Evolutionary conservation across 2,888 invertebrate genomes (phyloP).

Genomic region (Aproaerema taeniolella): DNA sequence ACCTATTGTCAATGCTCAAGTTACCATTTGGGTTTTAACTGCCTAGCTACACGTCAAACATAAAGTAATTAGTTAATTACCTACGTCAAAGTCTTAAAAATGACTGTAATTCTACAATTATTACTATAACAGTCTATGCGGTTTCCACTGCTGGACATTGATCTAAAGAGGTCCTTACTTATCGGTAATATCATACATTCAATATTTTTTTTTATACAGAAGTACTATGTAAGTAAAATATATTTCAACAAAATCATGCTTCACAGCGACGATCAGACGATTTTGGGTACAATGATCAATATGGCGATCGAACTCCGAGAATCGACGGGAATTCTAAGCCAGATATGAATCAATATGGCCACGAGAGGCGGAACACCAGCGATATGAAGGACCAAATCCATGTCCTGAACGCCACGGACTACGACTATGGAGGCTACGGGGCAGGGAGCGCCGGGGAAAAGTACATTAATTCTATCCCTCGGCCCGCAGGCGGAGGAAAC

Average conservation of each 20-base stretch:
- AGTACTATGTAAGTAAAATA: background rate
- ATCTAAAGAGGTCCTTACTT: too few relatives aligned
- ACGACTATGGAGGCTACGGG: constrained; percentile 36
- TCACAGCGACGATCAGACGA: constrained; percentile 18
- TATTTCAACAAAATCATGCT: too few relatives aligned
- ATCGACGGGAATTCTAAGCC: constrained; percentile 41
- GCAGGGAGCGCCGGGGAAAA: constrained; percentile 35
- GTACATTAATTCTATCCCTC: constrained; percentile 32
- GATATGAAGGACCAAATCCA: constrained; percentile 38
- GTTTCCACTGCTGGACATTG: too few relatives aligned
- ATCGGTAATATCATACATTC: too few relatives aligned
- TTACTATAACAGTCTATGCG: background rate
- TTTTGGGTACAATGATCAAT: constrained; percentile 32
- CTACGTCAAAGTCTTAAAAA: background rate
- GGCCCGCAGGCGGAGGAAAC: constrained; percentile 22
- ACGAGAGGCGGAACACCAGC: constrained; percentile 43
- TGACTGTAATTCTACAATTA: background rate
- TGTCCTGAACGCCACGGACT: constrained; percentile 45
- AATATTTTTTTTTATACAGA: too few relatives aligned
- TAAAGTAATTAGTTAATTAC: background rate
- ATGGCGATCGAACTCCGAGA: constrained; percentile 30
- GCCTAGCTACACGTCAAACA: too few relatives aligned
- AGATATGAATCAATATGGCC: constrained; percentile 41
- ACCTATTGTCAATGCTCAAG: too few relatives aligned
- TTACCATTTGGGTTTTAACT: too few relatives aligned